Percentiles rank a stretch among this genome's conserved stretches.
Conservation (phyloP, 2,888 invertebrate genomes). For the Callimorpha dominula region DNA sequence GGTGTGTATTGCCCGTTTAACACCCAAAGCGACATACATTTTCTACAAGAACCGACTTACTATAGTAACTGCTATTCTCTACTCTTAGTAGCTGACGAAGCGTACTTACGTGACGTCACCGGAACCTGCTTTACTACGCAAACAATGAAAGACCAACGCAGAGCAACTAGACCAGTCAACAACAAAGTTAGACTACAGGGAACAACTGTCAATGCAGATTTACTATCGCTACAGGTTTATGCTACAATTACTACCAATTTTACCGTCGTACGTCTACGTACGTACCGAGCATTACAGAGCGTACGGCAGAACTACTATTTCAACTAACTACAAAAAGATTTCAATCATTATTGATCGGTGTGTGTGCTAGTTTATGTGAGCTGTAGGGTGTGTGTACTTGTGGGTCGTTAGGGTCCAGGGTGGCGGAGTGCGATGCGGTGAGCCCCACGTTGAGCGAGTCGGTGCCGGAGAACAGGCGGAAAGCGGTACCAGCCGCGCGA, state of each 20-base stretch:
- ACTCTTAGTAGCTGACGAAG: conserved; percentile 2
- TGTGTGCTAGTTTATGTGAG: conserved; percentile 43
- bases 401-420: conserved; percentile 83
- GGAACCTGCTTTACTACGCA: conserved; percentile 12
- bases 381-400: conserved; percentile 74
- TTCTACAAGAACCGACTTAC: background rate
- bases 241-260: background rate
- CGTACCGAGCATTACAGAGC: background rate
- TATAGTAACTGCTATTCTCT: background rate
- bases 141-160: conserved; percentile 8
- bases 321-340: conserved; percentile 9
- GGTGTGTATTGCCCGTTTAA: conserved; percentile 6
- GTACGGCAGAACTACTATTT: conserved; percentile 1
- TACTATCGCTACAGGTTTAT: conserved; percentile 4
- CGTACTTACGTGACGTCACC: conserved; percentile 16
- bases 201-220: background rate
- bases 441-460: conserved; percentile 91
- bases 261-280: no score
- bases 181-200: conserved; percentile 7
- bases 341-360: background rate
- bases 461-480: conserved; percentile 91
- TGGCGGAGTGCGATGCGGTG: conserved; percentile 88
- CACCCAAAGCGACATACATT: conserved; percentile 1
- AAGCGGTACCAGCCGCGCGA: conserved; percentile 92
- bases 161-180: conserved; percentile 8